phyloP scores from a whole-genome alignment of 2,113 vertebrate species.

The Myrmecophaga tridactyla region DNA sequence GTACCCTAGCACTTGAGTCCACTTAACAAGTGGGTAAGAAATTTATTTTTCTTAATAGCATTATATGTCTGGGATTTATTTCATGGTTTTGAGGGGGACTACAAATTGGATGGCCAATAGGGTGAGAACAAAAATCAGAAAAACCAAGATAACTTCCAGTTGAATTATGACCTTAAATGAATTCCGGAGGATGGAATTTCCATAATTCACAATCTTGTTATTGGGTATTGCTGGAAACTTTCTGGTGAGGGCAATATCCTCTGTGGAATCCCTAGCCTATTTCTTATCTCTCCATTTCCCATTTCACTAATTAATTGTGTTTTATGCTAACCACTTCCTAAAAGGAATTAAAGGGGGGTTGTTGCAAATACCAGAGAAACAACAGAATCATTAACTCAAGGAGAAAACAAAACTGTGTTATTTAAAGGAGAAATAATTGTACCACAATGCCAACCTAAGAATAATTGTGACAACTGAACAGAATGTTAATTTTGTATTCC shows the following conservation, averaged over 20 bases:
- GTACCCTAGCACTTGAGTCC: constrained; percentile 24
- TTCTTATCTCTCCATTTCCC: constrained; percentile 28
- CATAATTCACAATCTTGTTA: constrained; percentile 55
- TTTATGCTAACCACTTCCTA: constrained; percentile 53
- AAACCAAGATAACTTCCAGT: constrained; percentile 68
- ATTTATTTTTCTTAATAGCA: constrained; percentile 71
- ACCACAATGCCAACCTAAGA: neutral
- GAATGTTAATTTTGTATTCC: neutral
- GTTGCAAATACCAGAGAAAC: constrained; percentile 40
- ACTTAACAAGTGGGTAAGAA: constrained; percentile 66
- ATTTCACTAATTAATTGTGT: constrained; percentile 49
- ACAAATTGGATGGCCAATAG: constrained; percentile 62
- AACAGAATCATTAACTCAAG: constrained; percentile 24
- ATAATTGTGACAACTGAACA: neutral
- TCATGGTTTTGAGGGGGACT: constrained; percentile 64
- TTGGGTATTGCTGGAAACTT: constrained; percentile 63
- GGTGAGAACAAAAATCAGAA: constrained; percentile 55
- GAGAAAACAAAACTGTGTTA: neutral
- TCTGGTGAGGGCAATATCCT: constrained; percentile 34
- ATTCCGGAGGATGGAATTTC: constrained; percentile 55
- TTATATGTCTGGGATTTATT: constrained; percentile 68
- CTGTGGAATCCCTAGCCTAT: neutral
- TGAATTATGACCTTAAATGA: constrained; percentile 64
- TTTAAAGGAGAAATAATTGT: neutral
- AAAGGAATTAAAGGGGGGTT: neutral